phyloP scores from a whole-genome alignment of 1,140 invertebrate species.

The Proales similis region DNA sequence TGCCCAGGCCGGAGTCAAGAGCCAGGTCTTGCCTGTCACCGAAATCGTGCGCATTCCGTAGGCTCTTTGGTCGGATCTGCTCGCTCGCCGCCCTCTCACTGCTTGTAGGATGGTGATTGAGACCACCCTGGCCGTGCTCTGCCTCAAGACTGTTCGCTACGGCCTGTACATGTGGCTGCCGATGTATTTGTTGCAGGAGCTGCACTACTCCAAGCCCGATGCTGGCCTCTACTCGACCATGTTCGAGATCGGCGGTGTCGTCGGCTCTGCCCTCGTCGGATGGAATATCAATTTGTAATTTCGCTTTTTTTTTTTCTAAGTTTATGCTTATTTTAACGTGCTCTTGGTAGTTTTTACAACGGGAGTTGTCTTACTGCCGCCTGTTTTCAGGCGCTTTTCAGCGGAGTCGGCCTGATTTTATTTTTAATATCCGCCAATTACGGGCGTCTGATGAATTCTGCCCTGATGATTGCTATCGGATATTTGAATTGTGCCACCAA shows the following conservation, averaged over 20 bases:
- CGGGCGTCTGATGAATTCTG: conserved; percentile 51
- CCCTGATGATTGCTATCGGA: conserved; percentile 55
- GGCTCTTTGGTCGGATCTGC: no score
- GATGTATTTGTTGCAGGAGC: conserved; percentile 54
- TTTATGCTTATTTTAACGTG: no score
- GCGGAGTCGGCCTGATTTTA: conserved; percentile 49
- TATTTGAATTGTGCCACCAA: conserved; percentile 57
- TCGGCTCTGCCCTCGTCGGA: conserved; percentile 55
- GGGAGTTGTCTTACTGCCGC: conserved; percentile 51
- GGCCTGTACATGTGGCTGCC: conserved; percentile 58
- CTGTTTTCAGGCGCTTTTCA: conserved; percentile 48
- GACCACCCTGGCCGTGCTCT: conserved; percentile 55
- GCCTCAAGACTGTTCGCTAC: conserved; percentile 57
- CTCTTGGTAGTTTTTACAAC: conserved; percentile 48
- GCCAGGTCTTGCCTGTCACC: no score
- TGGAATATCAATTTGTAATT: no score
- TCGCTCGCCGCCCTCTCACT: no score
- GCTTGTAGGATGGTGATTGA: conserved; percentile 55
- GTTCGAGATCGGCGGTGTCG: conserved; percentile 57
- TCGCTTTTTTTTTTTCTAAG: no score
- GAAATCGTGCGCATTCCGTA: no score
- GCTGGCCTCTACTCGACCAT: conserved; percentile 56
- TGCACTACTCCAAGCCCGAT: conserved; percentile 52
- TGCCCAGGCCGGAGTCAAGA: no score
- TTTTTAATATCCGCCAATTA: conserved; percentile 53